Evolutionary conservation across 2,113 vertebrate genomes (phyloP).

Genomic region (Cyprinodon brontotheroides): DNA sequence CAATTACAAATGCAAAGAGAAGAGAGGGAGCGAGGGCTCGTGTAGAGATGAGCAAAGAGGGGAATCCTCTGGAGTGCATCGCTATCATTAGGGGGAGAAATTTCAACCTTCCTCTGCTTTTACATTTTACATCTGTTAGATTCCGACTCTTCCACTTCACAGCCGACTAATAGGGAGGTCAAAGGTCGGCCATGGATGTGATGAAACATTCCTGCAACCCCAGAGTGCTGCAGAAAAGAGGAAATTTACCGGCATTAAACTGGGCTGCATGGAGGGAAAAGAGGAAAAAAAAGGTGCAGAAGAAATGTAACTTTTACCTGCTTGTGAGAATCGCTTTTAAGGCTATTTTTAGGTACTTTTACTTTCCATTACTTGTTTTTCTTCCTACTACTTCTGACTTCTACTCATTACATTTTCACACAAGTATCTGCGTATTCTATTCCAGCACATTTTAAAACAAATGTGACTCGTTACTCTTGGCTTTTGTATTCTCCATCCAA

Average conservation of each 20-base stretch:
- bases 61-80: slow-evolving; percentile 39
- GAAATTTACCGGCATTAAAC: slow-evolving; percentile 2
- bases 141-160: slow-evolving; percentile 26
- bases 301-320: too few species aligned
- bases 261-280: background rate
- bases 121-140: slow-evolving; percentile 61
- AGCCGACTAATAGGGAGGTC: slow-evolving; percentile 44
- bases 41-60: slow-evolving; percentile 10
- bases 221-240: background rate
- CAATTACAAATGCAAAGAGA: slow-evolving; percentile 38
- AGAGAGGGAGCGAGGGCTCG: slow-evolving; percentile 5
- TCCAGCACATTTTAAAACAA: too few species aligned
- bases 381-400: too few species aligned
- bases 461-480: too few species aligned
- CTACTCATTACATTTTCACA: too few species aligned
- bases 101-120: slow-evolving; percentile 41
- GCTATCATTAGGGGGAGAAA: slow-evolving; percentile 44
- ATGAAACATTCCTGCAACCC: slow-evolving; percentile 64
- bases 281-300: background rate
- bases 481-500: too few species aligned
- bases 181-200: slow-evolving; percentile 53
- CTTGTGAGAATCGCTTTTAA: too few species aligned
- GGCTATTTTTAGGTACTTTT: too few species aligned
- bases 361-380: too few species aligned
- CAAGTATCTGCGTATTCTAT: too few species aligned